Evolutionary conservation across 2,113 vertebrate species (phyloP), one percentile per base, ranked within the genome.

Genomic region (Puffinus mauretanicus): DNA sequence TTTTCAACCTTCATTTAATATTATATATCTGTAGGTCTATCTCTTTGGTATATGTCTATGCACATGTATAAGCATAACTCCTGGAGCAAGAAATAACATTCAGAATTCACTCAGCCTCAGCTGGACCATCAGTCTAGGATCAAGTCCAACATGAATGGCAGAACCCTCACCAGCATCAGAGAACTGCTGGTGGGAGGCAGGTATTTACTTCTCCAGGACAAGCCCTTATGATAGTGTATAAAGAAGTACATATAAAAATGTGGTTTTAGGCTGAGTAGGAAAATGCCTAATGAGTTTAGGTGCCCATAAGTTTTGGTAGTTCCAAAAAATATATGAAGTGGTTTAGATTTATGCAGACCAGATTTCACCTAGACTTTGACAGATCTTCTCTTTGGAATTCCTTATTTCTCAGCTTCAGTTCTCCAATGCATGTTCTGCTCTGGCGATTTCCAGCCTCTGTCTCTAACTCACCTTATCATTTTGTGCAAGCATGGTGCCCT

Each of bases 161-260:
- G 10, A 54, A 38, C 4, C 3, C 3, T 7, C 18, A 42, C 9
- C 4, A 29, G 2, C 7, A 44, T 30, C n/a, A 71, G 25, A 62
- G 16, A 78, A 12, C 34, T 46, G 16, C 15, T 51, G 7, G 3
- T 64, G 20, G 25, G 32, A 82, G 19, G 8, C 2, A 71, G 32
- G 14, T 1, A 11, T 38, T 44, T 10, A 16, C 79, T 75, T 61
- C 32, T 80, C 25, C 18, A 70, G 61, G 25, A 67, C 7, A 67
- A 4, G 5, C 5, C 2, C 5, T 72, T 58, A 14, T 40, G 15
- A 27, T 6, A 11, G 1, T 5, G 3, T 24, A 9, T 11, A 44
- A 2, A 55, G 4, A 16, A 18, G 2, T 36, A 21, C 24, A 32
- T 17, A 40, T 4, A 7, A 15, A 77, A 83, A 32, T 30, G 5